phyloP scores from a whole-genome alignment of 1,140 invertebrate species.

The Papilio helenus region DNA sequence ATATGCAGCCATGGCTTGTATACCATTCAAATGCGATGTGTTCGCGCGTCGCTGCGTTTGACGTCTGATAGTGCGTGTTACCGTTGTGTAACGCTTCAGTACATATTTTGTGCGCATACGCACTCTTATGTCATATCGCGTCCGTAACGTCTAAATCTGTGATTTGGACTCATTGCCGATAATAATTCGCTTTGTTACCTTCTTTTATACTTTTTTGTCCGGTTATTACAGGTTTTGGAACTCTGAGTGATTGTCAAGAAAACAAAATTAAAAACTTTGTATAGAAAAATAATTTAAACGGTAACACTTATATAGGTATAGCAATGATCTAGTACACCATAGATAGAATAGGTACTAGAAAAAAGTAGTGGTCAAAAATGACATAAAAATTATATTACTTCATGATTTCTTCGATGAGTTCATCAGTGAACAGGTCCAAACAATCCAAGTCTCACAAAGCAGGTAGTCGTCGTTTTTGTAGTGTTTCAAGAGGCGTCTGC shows the following conservation, averaged over 20 bases:
- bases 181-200: slow-evolving; percentile 1
- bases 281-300: neutral
- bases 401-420: slow-evolving; percentile 15
- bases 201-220: neutral
- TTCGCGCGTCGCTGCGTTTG: slow-evolving; percentile 5
- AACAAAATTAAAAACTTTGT: neutral
- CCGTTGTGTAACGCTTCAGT: slow-evolving; percentile 25
- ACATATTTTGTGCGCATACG: slow-evolving; percentile 26
- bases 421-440: slow-evolving; percentile 30
- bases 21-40: neutral
- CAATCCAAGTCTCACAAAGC: slow-evolving; percentile 27
- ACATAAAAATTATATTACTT: neutral
- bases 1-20: neutral
- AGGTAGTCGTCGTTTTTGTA: slow-evolving; percentile 30
- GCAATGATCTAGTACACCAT: neutral
- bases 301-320: neutral
- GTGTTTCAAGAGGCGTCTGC: slow-evolving; percentile 21
- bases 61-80: slow-evolving; percentile 15
- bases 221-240: neutral
- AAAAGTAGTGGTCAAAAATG: neutral
- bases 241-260: neutral
- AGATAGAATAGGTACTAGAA: neutral
- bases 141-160: slow-evolving; percentile 23
- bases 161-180: neutral
- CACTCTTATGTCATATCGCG: slow-evolving; percentile 33